A percentile compares a stretch with the other conserved stretches of the same genome.
Evolutionary conservation across 2,888 invertebrate species (phyloP).

Genomic region (Ecdyonurus torrentis): DNA sequence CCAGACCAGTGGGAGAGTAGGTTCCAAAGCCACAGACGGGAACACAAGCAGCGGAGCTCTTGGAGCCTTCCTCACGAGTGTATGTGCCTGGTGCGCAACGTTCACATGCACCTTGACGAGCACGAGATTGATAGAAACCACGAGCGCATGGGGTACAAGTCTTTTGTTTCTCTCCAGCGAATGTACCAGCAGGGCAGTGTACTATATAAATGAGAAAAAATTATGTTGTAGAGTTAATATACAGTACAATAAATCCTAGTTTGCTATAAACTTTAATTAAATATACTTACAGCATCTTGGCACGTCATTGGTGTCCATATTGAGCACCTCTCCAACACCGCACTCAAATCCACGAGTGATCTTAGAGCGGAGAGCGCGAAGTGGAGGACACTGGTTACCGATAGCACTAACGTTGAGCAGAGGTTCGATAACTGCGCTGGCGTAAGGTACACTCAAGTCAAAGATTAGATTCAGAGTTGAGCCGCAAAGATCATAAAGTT

Average conservation of each 20-base stretch:
- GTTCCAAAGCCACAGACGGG: constrained; percentile 94
- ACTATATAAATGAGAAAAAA: constrained; percentile 35
- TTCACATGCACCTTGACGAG: constrained; percentile 75
- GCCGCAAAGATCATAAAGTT: constrained; percentile 87
- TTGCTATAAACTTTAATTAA: not conserved
- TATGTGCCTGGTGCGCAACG: constrained; percentile 87
- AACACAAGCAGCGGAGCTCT: constrained; percentile 68
- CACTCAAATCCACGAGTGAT: constrained; percentile 85
- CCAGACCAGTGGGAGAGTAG: constrained; percentile 84
- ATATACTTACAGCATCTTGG: constrained; percentile 70
- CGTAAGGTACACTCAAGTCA: constrained; percentile 82
- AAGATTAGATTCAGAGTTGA: constrained; percentile 86
- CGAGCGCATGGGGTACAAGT: constrained; percentile 79
- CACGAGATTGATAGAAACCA: constrained; percentile 87
- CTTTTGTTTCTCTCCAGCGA: constrained; percentile 76
- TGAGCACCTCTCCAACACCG: constrained; percentile 81
- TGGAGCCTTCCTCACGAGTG: constrained; percentile 78
- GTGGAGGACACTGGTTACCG: constrained; percentile 82
- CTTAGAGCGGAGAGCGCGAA: constrained; percentile 68
- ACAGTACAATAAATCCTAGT: not conserved
- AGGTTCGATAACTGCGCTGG: constrained; percentile 77
- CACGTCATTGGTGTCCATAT: constrained; percentile 82
- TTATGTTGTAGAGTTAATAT: too few relatives aligned
- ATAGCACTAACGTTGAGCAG: constrained; percentile 76
- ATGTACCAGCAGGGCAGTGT: constrained; percentile 94